Conservation (phyloP, 1,140 invertebrate species). For the Euura saliciscinereae region DNA sequence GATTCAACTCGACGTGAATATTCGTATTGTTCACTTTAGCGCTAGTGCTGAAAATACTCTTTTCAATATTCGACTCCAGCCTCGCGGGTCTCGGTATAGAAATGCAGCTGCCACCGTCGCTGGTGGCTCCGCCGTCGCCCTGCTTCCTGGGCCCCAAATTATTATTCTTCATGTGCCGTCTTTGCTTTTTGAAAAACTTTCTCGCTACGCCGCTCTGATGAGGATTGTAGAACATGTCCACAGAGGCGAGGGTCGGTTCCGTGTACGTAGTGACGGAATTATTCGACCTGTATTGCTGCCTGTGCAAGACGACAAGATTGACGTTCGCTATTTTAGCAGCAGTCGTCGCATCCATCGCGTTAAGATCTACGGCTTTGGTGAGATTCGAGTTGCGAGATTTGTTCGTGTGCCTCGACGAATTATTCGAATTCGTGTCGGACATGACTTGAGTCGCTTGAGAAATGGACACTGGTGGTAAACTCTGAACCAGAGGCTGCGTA, state of each 20-base stretch:
- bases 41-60: slow-evolving; percentile 69
- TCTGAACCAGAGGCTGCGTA: slow-evolving; percentile 55
- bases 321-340: slow-evolving; percentile 60
- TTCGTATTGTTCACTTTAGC: slow-evolving; percentile 82
- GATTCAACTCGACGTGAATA: slow-evolving; percentile 70
- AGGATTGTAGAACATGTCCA: slow-evolving; percentile 90
- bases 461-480: slow-evolving; percentile 41
- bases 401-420: slow-evolving; percentile 49
- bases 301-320: slow-evolving; percentile 71
- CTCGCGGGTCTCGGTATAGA: slow-evolving; percentile 57
- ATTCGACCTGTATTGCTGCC: slow-evolving; percentile 72
- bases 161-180: slow-evolving; percentile 75
- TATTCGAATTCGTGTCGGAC: slow-evolving; percentile 52
- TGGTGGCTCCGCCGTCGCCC: slow-evolving; percentile 67
- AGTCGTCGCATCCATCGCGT: slow-evolving; percentile 43
- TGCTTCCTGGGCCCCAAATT: slow-evolving; percentile 72
- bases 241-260: slow-evolving; percentile 63
- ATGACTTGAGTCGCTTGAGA: slow-evolving; percentile 53
- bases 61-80: slow-evolving; percentile 63
- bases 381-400: slow-evolving; percentile 44
- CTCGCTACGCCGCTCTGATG: slow-evolving; percentile 90
- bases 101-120: slow-evolving; percentile 58
- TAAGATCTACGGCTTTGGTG: slow-evolving; percentile 34
- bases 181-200: slow-evolving; percentile 90
- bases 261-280: slow-evolving; percentile 74